Evolutionary conservation across 2,888 invertebrate species (phyloP).

Genomic region (Leptopilina syphax): DNA sequence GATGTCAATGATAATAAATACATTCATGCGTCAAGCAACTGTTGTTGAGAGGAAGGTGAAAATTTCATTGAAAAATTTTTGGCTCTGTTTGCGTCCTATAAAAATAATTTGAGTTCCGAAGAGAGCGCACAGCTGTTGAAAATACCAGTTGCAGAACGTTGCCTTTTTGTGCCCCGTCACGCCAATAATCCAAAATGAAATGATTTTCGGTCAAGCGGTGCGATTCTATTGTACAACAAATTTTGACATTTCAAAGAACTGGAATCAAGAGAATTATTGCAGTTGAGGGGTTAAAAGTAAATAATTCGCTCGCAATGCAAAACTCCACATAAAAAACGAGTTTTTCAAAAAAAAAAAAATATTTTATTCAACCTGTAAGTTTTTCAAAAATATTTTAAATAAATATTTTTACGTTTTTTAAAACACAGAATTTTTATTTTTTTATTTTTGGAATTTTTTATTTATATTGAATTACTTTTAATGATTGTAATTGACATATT

Average conservation of each 20-base stretch:
- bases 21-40: too few relatives aligned
- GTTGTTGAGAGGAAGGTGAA: conserved; percentile 13
- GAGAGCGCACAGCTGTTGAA: conserved; percentile 49
- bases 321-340: neutral
- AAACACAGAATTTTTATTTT: too few relatives aligned
- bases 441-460: too few relatives aligned
- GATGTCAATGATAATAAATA: too few relatives aligned
- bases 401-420: too few relatives aligned
- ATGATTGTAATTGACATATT: too few relatives aligned
- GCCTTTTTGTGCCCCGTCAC: conserved; percentile 53
- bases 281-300: conserved; percentile 1
- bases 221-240: neutral
- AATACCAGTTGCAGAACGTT: conserved; percentile 52
- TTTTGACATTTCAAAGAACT: neutral
- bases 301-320: neutral
- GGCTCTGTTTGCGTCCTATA: conserved; percentile 45
- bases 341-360: neutral
- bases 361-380: neutral
- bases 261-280: too few relatives aligned
- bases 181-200: conserved; percentile 41
- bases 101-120: conserved; percentile 52
- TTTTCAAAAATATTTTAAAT: neutral
- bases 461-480: too few relatives aligned
- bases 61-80: conserved; percentile 27
- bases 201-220: conserved; percentile 22